Evolutionary conservation across 2,113 vertebrate species (phyloP), one percentile per base, ranked within the genome.

Genomic region (Chloebia gouldiae): DNA sequence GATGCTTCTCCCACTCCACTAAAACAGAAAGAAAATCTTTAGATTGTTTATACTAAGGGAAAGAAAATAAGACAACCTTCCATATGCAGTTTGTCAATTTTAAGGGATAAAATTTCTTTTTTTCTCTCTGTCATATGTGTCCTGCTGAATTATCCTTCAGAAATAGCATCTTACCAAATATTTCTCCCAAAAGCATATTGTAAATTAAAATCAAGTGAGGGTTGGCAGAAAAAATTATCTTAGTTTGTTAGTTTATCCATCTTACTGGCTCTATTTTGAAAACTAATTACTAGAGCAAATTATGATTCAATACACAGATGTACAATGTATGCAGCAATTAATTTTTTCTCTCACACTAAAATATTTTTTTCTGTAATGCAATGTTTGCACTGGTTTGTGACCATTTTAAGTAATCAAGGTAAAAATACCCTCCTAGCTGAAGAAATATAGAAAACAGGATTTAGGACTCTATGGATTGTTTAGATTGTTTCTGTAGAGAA

Each of bases 171-270:
- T 68, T 61, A 93, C 27, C 39, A 57, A 90, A 64, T 76, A 90
- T 42, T 78, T 31, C 15, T 82, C 78, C 39, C 61, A 31, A 61
- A 50, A 65, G 63, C 53, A 57, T n/a, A 47, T 19, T 37, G n/a
- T 66, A 88, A 96, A 93, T 93, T 77, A 93, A 87, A 84, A 84
- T 87, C 88, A 71, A 1, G 7, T 30, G 49, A 92, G 81, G 11
- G 40, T 19, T 79, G 65, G 61, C 37, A 88, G 35, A 95, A 81
- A 13, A 93, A 87, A 93, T 86, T 75, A 30, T 81, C 89, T 85
- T 64, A 72, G n/a, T 79, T 88, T 37, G 44, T 84, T 90, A 76
- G 37, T 85, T 91, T 96, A 92, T 92, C 72, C 69, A 90, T 95
- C 81, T 90, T 81, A 85, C 70, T 42, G 35, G 28, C 6, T 69